Percentiles rank a stretch among this genome's conserved stretches.
phyloP scores from a whole-genome alignment of 2,113 vertebrate genomes.

The Dendrocopos noguchii region DNA sequence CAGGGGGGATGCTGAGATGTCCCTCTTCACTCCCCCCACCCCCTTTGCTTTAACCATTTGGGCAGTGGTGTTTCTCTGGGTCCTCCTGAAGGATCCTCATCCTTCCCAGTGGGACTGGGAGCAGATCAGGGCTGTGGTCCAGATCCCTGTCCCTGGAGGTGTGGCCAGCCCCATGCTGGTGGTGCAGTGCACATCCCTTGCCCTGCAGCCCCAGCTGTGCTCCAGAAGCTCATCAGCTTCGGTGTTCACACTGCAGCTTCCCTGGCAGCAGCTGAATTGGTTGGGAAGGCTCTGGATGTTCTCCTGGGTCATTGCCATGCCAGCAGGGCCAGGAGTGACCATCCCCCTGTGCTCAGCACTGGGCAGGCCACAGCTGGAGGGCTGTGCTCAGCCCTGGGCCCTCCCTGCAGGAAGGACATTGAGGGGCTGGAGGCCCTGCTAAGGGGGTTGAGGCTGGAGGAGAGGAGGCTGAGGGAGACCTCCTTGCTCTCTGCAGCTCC shows the following conservation, averaged over 20 bases:
- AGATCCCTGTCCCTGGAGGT: not conserved
- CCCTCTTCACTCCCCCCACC: not conserved
- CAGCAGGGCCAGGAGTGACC: no score
- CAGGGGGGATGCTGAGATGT: not conserved
- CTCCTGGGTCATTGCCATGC: conserved; percentile 6
- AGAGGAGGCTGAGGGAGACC: no score
- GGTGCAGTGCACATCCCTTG: not conserved
- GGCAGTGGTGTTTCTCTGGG: not conserved
- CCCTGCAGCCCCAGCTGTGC: not conserved
- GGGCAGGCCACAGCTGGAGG: no score
- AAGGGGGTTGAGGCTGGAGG: no score
- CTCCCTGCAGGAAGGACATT: no score
- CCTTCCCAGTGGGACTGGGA: not conserved
- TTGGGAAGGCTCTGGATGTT: not conserved
- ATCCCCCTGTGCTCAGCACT: no score
- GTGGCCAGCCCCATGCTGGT: not conserved
- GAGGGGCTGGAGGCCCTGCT: no score
- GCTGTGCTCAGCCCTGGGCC: no score
- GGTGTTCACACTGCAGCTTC: not conserved
- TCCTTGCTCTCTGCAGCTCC: no score
- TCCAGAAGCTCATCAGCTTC: not conserved
- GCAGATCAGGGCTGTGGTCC: not conserved
- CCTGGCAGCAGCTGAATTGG: conserved; percentile 27
- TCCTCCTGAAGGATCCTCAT: not conserved
- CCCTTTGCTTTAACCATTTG: not conserved